Evolutionary conservation across 1,140 invertebrate genomes (phyloP), one percentile per base, ranked within the genome.

Genomic region (Neuroterus valhalla): DNA sequence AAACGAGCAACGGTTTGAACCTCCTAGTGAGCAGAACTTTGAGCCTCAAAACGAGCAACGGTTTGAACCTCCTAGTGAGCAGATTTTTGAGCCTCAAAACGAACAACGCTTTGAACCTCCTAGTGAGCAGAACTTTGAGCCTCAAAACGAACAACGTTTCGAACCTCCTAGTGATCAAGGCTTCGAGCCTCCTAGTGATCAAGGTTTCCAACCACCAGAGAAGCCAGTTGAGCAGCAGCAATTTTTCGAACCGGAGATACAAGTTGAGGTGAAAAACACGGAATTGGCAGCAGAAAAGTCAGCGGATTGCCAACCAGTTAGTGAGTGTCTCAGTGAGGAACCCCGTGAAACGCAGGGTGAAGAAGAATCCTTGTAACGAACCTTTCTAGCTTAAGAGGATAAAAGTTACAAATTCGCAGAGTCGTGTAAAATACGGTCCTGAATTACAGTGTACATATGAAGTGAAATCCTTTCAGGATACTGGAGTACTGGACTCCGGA

Each of bases 391-490:
- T 12, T 11, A 72, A 44, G 21, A 66, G 50, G 17, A 31, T 15
- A 62, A 71, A 66, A n/a, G 72, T 68, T n/a, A 55, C 43, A 76
- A 77, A 76, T 68, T 74, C 1, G 26, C 45, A 70, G 26, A 55
- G n/a, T 82, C 71, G 72, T 84, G 83, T 85, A 81, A 83, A 81
- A 81, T 80, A 81, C 55, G 71, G 71, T 62, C 72, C 72, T 68
- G 14, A 62, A 26, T 62, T 2, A 48, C 46, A 66, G 78, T 86
- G 86, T 86, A 87, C 75, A 87, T 85, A 87, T 71, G 75, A 76
- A 74, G 72, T 72, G 72, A 74, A 71, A 78, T 72, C 15, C n/a
- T 68, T 46, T 69, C 71, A 67, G 67, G 75, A 77, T 38, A 50
- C 68, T 67, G 70, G 78, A 78, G 79, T 84, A 76, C 66, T 70